Base-by-base conservation (phyloP, 2,113 vertebrate genomes). In the Rhinolophus sinicus region DNA sequence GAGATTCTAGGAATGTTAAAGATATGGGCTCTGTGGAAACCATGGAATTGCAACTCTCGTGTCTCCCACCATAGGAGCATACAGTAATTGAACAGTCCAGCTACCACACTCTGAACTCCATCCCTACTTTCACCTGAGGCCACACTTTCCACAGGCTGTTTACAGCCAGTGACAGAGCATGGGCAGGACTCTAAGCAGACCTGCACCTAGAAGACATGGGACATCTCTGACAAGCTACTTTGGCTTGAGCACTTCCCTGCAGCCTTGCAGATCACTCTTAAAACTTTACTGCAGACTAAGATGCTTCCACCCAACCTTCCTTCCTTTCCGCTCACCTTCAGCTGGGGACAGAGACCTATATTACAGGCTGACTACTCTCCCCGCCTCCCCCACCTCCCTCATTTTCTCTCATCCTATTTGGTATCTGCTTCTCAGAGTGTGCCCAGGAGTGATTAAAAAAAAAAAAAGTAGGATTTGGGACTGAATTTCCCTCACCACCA, bases 321-420 rank as follows among this genome's bases (percentile, higher is more conserved):
- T 62, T 65, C n/a, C 12, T 81, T 91, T 26, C 26, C n/a, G 88
- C 28, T 64, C 6, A 5, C 26, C 52, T 64, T 65, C 54, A 38
- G 7, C 28, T 0, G 28, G 2, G 9, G 26, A 69, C 18, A 6
- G 40, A 35, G 5, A 50, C 28, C 21, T 28, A 2, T 44, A 65
- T 33, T 24, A 38, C 4, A 60, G 19, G 19, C 35, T 40, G 21
- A 21, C 9, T 4, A 22, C 67, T n/a, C 33, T 83, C 56, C 15
- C 40, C 40, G 28, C 28, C 64, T 38, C 22, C 44, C 35, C 33
- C 16, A 56, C 21, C 10, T 15, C n/a, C 33, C 10, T 80, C 58
- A 50, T 85, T 88, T 70, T 35, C 50, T 91, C 40, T 54, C 52
- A 44, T 47, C 5, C 47, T 64, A 47, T 40, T 60, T 28, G 54